Percentiles rank a stretch among this genome's conserved stretches.
These are phyloP conservation scores for Goniozus legneri DNA, from an alignment of 1,140 invertebrate species.

Conservation along the genomic window DNA sequence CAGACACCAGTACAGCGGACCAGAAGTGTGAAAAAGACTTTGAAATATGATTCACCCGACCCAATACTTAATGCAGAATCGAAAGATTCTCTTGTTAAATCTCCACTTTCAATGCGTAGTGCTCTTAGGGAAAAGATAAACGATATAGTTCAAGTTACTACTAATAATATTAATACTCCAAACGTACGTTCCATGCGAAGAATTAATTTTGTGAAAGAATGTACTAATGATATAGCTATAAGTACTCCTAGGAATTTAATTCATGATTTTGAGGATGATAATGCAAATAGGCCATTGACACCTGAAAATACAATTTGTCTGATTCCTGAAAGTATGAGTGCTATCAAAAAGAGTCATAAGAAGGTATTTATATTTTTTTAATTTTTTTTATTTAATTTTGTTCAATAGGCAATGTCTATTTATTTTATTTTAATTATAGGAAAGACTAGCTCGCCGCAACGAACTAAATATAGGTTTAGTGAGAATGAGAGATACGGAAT, in stretches of 20 bases:
- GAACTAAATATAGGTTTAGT: slow-evolving; percentile 15
- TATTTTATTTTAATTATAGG: slow-evolving; percentile 1
- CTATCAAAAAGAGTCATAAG: slow-evolving; percentile 45
- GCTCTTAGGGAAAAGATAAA: slow-evolving; percentile 29
- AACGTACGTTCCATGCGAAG: slow-evolving; percentile 20
- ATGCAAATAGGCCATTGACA: slow-evolving; percentile 26
- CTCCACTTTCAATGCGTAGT: slow-evolving; percentile 28
- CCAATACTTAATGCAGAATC: slow-evolving; percentile 14
- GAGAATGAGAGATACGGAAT: slow-evolving; percentile 2
- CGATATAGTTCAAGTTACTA: slow-evolving; percentile 19
- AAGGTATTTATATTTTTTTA: slow-evolving; percentile 33
- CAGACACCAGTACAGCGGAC: slow-evolving; percentile 35
- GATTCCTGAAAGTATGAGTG: slow-evolving; percentile 44
- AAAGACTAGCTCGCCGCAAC: slow-evolving; percentile 31
- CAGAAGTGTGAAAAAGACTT: slow-evolving; percentile 27
- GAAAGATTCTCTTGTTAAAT: slow-evolving; percentile 12
- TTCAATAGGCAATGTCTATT: not conserved
- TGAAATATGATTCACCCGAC: slow-evolving; percentile 28
- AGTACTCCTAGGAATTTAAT: slow-evolving; percentile 44
- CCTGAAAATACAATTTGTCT: slow-evolving; percentile 37
- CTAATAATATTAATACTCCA: no score
- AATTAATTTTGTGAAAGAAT: slow-evolving; percentile 1
- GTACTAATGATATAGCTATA: slow-evolving; percentile 17
- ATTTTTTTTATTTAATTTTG: slow-evolving; percentile 6
- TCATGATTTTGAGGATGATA: slow-evolving; percentile 34